These are phyloP conservation scores for Mionectes macconnelli DNA, from an alignment of 2,113 vertebrate species.

Conservation along the genomic window DNA sequence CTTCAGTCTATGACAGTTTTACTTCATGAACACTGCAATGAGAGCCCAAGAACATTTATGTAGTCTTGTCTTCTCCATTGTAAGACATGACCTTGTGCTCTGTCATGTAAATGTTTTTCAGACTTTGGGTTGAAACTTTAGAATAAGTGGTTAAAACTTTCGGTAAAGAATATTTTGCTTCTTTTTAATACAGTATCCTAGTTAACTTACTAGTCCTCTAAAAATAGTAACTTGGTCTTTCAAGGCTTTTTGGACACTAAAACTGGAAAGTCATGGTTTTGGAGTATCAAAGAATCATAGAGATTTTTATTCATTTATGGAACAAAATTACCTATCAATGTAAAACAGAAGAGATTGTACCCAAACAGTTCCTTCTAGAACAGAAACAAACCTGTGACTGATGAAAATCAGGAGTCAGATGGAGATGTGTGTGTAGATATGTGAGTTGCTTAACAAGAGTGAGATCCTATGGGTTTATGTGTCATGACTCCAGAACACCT, in stretches of 20 bases:
- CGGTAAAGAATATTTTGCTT: background rate
- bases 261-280: accelerated
- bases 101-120: background rate
- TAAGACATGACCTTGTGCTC: accelerated
- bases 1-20: background rate
- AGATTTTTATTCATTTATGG: background rate
- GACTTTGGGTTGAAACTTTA: background rate
- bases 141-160: background rate
- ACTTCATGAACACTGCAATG: background rate
- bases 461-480: background rate
- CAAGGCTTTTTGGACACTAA: background rate
- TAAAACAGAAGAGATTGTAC: background rate
- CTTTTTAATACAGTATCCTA: background rate
- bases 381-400: background rate
- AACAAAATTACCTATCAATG: background rate
- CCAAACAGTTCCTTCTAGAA: background rate
- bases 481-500: background rate
- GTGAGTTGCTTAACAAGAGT: background rate
- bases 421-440: background rate
- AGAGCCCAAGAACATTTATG: background rate
- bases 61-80: background rate
- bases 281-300: background rate
- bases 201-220: background rate
- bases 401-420: background rate
- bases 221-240: background rate